Base-by-base conservation (phyloP, 2,113 vertebrate genomes). In the Poicephalus meyeri region DNA sequence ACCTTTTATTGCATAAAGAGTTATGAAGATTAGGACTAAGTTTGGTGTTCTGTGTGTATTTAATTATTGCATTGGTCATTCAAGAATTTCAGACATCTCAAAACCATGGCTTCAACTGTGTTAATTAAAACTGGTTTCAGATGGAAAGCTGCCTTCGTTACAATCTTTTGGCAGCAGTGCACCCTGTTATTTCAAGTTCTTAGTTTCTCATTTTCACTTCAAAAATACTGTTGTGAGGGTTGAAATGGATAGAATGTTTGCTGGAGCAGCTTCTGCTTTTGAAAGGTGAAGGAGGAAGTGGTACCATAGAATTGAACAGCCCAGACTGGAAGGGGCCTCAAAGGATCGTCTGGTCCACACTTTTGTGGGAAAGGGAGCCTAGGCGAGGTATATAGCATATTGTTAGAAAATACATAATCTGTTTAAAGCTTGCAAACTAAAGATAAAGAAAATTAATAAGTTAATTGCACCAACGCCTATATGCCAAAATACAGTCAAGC, bases 231-330 rank as follows among this genome's bases (percentile, higher is more conserved):
- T 10, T 91, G 60, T n/a, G 37, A 60, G 41, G 10, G 2, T 23
- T 83, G 41, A 80, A 80, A 74, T 23, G 8, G 53, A 86, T 84
- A 56, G 53, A 80, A n/a, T 63, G 4, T 44, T 76, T 92, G 13
- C 15, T 46, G 50, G 18, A 88, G 16, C 11, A 77, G 18, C 10
- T 86, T 77, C 26, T 84, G 24, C 15, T 77, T 92, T 92, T 18
- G 31, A 37, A 72, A 80, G n/a, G 11, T 0, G 0, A 89, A 92
- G 26, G 7, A 28, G 14, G 16, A 78, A 84, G 6, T 20, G 6
- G 3, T 74, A 58, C 12, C 21, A 47, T 12, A 41, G 35, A 73
- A 84, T 47, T 0, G 0, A 91, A 68, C 4, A 84, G n/a, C 17
- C n/a, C 16, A 1, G 11, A 10, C 23, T 58, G 13, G n/a, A 89